Conservation (phyloP, 2,888 invertebrate species). For the Scaeva pyrastri region DNA sequence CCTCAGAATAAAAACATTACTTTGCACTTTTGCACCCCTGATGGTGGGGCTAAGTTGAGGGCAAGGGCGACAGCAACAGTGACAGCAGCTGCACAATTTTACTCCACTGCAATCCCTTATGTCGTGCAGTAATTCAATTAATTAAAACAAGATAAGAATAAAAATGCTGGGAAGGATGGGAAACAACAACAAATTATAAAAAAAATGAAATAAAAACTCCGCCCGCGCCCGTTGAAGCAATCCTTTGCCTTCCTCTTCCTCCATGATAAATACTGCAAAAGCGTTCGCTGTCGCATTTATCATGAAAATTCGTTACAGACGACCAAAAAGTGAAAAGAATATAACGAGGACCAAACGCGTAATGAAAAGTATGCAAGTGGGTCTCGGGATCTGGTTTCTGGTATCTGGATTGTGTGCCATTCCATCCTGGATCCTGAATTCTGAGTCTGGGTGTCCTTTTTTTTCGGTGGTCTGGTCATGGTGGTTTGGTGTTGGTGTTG, state of each 20-base stretch:
- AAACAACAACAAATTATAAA: slow-evolving; percentile 14
- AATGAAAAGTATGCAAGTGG: slow-evolving; percentile 46
- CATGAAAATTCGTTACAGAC: slow-evolving; percentile 47
- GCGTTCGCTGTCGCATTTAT: slow-evolving; percentile 51
- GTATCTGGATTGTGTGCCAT: too few species aligned
- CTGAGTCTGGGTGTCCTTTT: neutral
- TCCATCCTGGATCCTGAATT: neutral
- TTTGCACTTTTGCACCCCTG: slow-evolving; percentile 53
- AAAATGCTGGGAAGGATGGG: slow-evolving; percentile 23
- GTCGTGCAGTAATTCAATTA: slow-evolving; percentile 50
- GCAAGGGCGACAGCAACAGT: too few species aligned
- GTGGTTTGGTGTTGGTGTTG: neutral
- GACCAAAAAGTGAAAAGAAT: slow-evolving; percentile 19
- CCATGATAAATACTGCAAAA: slow-evolving; percentile 27
- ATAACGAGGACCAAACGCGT: slow-evolving; percentile 20
- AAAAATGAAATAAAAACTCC: neutral
- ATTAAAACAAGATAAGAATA: slow-evolving; percentile 46
- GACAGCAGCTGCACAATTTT: slow-evolving; percentile 35
- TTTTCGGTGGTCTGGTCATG: neutral
- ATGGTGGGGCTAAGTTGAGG: too few species aligned
- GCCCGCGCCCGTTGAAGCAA: neutral
- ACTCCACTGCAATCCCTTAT: slow-evolving; percentile 13
- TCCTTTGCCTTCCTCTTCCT: neutral
- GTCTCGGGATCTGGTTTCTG: neutral
- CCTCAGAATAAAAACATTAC: slow-evolving; percentile 40